Conservation (phyloP, 2,797 vertebrate genomes). For the Clarias fuscus region DNA sequence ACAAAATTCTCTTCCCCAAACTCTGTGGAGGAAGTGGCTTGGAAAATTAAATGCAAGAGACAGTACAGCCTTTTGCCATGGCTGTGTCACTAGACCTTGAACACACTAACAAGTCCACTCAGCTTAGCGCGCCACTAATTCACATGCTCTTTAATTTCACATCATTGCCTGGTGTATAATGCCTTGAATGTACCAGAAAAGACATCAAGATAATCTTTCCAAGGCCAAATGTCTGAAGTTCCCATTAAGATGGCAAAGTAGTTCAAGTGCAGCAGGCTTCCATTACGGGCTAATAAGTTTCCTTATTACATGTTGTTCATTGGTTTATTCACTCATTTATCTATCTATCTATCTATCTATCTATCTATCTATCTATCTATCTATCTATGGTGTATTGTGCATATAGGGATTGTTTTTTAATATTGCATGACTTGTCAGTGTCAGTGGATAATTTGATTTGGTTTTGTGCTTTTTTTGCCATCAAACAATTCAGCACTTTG, state of each 20-base stretch:
- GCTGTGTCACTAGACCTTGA: slow-evolving; percentile 71
- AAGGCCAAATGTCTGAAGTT: slow-evolving; percentile 67
- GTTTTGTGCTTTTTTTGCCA: background rate
- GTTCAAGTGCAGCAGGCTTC: slow-evolving; percentile 37
- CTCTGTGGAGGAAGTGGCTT: slow-evolving; percentile 83
- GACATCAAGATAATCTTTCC: slow-evolving; percentile 76
- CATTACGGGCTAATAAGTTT: slow-evolving; percentile 38
- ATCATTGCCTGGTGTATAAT: slow-evolving; percentile 79
- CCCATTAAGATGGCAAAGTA: slow-evolving; percentile 36
- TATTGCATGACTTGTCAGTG: background rate
- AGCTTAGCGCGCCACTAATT: slow-evolving; percentile 73
- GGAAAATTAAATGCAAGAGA: slow-evolving; percentile 85
- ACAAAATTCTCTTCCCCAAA: slow-evolving; percentile 85
- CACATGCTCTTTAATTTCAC: slow-evolving; percentile 80
- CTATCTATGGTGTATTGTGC: background rate
- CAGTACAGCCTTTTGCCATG: slow-evolving; percentile 73
- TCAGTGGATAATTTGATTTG: background rate
- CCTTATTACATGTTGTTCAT: background rate
- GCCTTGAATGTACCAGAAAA: slow-evolving; percentile 71
- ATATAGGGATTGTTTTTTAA: background rate
- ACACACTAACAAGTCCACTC: slow-evolving; percentile 76
- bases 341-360: background rate
- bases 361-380: slow-evolving; percentile 1
- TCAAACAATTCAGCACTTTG: background rate
- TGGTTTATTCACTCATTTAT: background rate